Base-by-base conservation (phyloP, 2,113 vertebrate genomes). In the Pelvicachromis taeniatus region DNA sequence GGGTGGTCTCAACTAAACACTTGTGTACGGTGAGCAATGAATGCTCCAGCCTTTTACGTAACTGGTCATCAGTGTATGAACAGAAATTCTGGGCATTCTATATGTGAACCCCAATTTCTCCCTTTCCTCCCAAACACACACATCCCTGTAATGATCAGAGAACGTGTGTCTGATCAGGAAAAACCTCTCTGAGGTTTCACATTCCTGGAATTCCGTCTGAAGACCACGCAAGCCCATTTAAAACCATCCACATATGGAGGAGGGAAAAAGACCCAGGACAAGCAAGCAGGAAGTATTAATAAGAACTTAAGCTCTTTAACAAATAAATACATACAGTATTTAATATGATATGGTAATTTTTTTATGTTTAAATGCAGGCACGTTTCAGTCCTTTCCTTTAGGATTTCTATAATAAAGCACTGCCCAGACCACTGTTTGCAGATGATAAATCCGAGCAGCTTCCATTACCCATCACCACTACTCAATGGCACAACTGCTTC, bases 151-250 rank as follows among this genome's bases (percentile, higher is more conserved):
- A 80, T 82, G 82, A 93, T 59, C 26, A 90, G 38, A 90, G 90
- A 90, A 93, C 85, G 89, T 87, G 88, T 88, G 85, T 92, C 84
- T 90, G 90, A 94, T 87, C 77, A 81, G 87, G 88, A 93, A 91
- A 92, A 93, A 90, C 93, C 89, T 91, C 90, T 92, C 82, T 88
- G 92, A 94, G 91, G 89, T 90, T 92, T 93, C 89, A 94, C 94
- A 95, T 95, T 95, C 94, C 91, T 94, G 86, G 83, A 85, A 96
- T 95, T 94, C 95, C 85, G 40, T 65, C 82, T 91, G 84, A 87
- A 94, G 91, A 94, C 93, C 91, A 94, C 87, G 89, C 89, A 70
- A 83, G 88, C 85, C 88, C 90, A 84, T 94, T 93, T 92, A 90
- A 94, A 94, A 94, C 90, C 88, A 89, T 94, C 84, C 80, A 88